phyloP scores from a whole-genome alignment of 2,888 invertebrate species.

The Phania funesta region DNA sequence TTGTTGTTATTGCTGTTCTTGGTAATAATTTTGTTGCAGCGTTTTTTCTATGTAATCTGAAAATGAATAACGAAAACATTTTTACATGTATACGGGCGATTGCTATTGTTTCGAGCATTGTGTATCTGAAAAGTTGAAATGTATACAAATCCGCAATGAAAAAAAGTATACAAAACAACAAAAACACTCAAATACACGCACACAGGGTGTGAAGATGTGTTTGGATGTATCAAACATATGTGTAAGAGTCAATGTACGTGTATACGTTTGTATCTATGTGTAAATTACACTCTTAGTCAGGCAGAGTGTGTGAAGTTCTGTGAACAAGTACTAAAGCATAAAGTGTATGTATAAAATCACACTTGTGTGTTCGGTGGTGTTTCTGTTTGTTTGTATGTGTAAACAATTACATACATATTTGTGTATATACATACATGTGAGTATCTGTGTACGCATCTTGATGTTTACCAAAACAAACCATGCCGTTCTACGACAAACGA shows the following conservation, averaged over 20 bases:
- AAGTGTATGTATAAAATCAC: conserved; percentile 35
- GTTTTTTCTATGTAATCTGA: conserved; percentile 33
- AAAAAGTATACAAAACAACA: conserved; percentile 29
- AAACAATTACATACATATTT: conserved; percentile 9
- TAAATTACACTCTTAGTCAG: conserved; percentile 53
- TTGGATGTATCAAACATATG: conserved; percentile 13
- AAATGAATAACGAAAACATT: conserved; percentile 37
- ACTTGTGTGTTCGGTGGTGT: conserved; percentile 20
- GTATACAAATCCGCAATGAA: conserved; percentile 42
- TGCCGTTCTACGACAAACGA: conserved; percentile 57
- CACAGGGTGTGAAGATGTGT: not conserved
- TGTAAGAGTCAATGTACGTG: conserved; percentile 12
- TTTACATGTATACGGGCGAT: conserved; percentile 53
- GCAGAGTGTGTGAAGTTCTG: conserved; percentile 40
- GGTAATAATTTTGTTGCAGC: conserved; percentile 23
- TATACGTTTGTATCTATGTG: conserved; percentile 52
- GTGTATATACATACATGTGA: not conserved
- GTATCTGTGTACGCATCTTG: conserved; percentile 36
- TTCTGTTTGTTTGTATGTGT: conserved; percentile 7
- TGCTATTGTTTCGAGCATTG: conserved; percentile 38
- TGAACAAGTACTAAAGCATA: conserved; percentile 52
- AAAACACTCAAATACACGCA: conserved; percentile 13
- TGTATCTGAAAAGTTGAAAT: conserved; percentile 55
- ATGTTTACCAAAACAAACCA: conserved; percentile 63
- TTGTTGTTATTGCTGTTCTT: not conserved